A percentile compares a stretch with the other conserved stretches of the same genome.
Conservation (phyloP, 2,797 vertebrate species). For the Momotus momota region DNA sequence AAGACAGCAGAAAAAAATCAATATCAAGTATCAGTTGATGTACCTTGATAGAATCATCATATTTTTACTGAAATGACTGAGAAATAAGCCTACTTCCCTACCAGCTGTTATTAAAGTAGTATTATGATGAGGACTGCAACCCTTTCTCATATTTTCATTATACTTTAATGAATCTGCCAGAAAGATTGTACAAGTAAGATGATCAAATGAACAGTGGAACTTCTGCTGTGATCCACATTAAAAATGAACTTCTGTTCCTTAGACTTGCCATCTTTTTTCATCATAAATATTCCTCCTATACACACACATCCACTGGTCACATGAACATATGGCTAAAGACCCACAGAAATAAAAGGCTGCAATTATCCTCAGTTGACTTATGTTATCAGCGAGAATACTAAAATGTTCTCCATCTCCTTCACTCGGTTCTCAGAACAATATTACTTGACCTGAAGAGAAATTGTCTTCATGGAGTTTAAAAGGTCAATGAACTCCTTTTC, state of each 20-base stretch:
- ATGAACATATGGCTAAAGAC: background rate
- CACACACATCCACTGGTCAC: background rate
- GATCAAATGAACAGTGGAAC: constrained; percentile 10
- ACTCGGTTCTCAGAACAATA: background rate
- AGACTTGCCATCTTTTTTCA: background rate
- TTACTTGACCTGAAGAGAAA: constrained; percentile 22
- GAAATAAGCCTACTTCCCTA: constrained; percentile 16
- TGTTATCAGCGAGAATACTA: background rate
- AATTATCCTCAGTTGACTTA: constrained; percentile 4
- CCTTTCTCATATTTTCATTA: constrained; percentile 34
- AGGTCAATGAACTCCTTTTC: constrained; percentile 13
- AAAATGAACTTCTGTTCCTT: background rate
- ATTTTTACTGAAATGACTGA: constrained; percentile 23
- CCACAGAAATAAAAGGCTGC: background rate
- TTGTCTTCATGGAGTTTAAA: constrained; percentile 6
- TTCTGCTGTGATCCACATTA: background rate
- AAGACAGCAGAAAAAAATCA: constrained; percentile 49
- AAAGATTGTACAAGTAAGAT: constrained; percentile 31
- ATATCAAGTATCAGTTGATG: background rate
- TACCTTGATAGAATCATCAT: background rate
- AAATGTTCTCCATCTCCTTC: constrained; percentile 4
- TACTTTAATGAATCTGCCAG: constrained; percentile 40
- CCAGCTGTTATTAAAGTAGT: background rate
- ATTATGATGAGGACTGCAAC: background rate
- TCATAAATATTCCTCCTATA: constrained; percentile 26